Evolutionary conservation across 2,113 vertebrate species (phyloP).

Genomic region (Sylvia atricapilla): DNA sequence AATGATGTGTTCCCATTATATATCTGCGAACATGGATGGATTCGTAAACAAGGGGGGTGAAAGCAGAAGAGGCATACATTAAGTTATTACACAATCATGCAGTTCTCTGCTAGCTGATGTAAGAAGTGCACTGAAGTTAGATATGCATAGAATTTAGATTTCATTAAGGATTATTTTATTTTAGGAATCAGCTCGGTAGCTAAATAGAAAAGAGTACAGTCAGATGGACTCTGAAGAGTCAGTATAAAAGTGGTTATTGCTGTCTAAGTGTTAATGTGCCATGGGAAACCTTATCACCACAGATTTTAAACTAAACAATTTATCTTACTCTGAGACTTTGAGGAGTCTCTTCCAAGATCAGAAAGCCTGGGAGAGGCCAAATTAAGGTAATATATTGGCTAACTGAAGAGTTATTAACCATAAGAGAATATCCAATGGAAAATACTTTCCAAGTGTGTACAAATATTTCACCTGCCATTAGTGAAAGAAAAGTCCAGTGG

Average conservation of each 20-base stretch:
- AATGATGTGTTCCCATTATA: neutral
- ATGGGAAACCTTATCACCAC: neutral
- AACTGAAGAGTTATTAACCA: neutral
- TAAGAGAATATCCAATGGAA: neutral
- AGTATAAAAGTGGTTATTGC: neutral
- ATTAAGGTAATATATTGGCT: neutral
- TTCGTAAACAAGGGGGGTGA: neutral
- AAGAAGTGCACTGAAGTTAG: neutral
- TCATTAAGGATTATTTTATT: neutral
- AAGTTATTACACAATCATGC: neutral
- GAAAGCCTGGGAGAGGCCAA: neutral
- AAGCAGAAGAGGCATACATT: neutral
- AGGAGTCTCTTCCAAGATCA: neutral
- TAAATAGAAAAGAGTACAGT: constrained; percentile 1
- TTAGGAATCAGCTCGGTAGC: constrained; percentile 24
- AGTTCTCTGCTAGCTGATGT: neutral
- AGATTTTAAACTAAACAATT: neutral
- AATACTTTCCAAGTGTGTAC: neutral
- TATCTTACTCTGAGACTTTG: neutral
- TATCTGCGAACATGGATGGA: neutral
- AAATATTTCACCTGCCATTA: neutral
- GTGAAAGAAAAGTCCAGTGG: neutral
- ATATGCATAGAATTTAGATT: neutral
- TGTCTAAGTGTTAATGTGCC: constrained; percentile 13
- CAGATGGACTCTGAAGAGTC: neutral